Evolutionary conservation across 2,888 invertebrate genomes (phyloP).

Genomic region (Eupithecia subumbrata): DNA sequence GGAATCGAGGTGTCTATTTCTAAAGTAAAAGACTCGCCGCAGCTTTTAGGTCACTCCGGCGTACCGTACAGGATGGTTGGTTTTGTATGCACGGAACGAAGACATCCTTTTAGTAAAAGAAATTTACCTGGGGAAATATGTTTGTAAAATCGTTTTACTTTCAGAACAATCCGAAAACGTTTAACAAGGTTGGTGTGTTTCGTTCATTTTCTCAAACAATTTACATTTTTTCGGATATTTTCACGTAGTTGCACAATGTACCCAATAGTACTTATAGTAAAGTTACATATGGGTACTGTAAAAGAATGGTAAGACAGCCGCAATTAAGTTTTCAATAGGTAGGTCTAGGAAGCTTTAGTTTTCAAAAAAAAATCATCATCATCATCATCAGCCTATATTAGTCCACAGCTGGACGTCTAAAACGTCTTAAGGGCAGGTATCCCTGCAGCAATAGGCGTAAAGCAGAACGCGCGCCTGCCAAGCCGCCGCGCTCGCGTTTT

Average conservation of each 20-base stretch:
- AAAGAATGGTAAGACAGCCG: too few relatives aligned
- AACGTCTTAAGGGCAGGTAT: too few relatives aligned
- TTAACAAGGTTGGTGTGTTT: background rate
- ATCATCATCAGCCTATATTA: too few relatives aligned
- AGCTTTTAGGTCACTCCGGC: constrained; percentile 72
- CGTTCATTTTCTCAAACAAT: too few relatives aligned
- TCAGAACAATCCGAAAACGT: background rate
- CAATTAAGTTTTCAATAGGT: background rate
- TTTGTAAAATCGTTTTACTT: background rate
- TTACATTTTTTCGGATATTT: too few relatives aligned
- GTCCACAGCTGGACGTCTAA: too few relatives aligned
- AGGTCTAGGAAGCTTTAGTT: background rate
- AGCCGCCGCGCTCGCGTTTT: too few relatives aligned
- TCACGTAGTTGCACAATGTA: too few relatives aligned
- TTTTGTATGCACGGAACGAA: constrained; percentile 15
- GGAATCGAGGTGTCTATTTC: constrained; percentile 67
- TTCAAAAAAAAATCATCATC: too few relatives aligned
- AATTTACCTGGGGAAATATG: background rate
- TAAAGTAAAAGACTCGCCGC: constrained; percentile 64
- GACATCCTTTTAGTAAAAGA: background rate
- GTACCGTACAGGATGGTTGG: constrained; percentile 16
- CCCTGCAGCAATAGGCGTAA: too few relatives aligned
- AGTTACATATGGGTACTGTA: background rate
- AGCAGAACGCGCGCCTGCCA: too few relatives aligned
- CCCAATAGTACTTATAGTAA: too few relatives aligned